Evolutionary conservation across 2,113 vertebrate genomes (phyloP), one percentile per base, ranked within the genome.

Genomic region (Plecturocebus donacophilus): DNA sequence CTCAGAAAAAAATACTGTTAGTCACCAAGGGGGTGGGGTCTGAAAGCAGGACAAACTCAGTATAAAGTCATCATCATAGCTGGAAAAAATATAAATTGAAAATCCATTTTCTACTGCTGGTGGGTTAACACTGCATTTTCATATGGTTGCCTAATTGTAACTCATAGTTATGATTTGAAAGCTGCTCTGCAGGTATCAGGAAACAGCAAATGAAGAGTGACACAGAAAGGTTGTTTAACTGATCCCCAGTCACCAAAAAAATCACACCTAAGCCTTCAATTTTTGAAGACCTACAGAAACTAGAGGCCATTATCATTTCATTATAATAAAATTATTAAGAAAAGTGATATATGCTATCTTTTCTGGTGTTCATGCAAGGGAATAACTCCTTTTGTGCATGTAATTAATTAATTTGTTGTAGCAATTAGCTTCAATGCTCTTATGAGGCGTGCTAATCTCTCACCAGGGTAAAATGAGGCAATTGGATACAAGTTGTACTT

Each of bases 351-450:
- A 93, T 21, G 23, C 86, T 94, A 88, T 70, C 95, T 97, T 92
- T 90, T 91, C 96, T 90, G 91, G 85, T 98, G 89, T 95, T 80
- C 47, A 86, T 92, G 84, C 90, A 96, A 97, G 92, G 75, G 66
- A 95, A 90, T 90, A 94, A 66, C 93, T 96, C 52, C 58, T 82
- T 93, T 66, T 92, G 90, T 73, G 90, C 81, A 92, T 54, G 87
- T 71, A 92, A 96, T 95, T 93, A 95, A 98, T 97, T 97, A 91
- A 97, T 95, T 96, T 95, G 91, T 96, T 97, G 90, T 88, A 96
- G 93, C 87, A 96, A 97, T 98, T 96, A 96, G 93, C 83, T 97
- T 95, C 96, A 95, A 6, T 54, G 94, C 42, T 95, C 92, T 94
- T 87, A 23, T 71, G 90, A 95, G 93, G 83, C 54, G 20, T 32